phyloP scores from a whole-genome alignment of 2,888 invertebrate genomes.

The Drosophila nigritarsus region DNA sequence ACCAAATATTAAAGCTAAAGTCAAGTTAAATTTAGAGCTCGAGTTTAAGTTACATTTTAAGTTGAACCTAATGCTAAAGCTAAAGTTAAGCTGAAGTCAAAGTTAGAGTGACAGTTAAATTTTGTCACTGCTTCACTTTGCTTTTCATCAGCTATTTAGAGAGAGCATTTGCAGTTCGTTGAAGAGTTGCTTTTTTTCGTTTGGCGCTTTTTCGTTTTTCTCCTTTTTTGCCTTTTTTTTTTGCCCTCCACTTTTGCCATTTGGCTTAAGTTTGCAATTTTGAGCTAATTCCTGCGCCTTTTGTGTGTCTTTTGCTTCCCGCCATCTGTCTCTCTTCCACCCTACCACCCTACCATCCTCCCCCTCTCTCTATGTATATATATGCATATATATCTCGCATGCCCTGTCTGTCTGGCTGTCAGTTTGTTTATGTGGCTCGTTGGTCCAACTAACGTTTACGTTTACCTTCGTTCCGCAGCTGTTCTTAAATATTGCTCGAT shows the following conservation, averaged over 20 bases:
- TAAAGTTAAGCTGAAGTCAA: background rate
- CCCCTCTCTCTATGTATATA: slow-evolving; percentile 5
- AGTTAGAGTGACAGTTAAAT: background rate
- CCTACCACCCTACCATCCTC: too few species aligned
- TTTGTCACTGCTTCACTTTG: background rate
- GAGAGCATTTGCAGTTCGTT: background rate
- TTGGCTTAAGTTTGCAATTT: slow-evolving; percentile 73
- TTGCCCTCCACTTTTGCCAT: slow-evolving; percentile 26
- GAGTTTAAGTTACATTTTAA: background rate
- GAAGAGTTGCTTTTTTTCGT: background rate
- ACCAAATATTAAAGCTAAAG: background rate
- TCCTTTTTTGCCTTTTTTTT: slow-evolving; percentile 4
- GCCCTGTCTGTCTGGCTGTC: background rate
- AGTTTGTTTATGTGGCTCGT: slow-evolving; percentile 28
- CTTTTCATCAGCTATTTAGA: background rate
- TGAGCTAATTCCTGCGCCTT: slow-evolving; percentile 72
- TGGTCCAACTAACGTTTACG: slow-evolving; percentile 7
- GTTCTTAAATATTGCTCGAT: slow-evolving; percentile 56
- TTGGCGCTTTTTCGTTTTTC: background rate
- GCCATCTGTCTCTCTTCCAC: background rate
- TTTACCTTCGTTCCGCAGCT: slow-evolving; percentile 31
- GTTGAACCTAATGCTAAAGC: background rate
- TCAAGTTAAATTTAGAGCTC: background rate
- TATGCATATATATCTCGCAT: background rate
- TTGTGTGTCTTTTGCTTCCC: slow-evolving; percentile 21